phyloP scores from a whole-genome alignment of 2,113 vertebrate genomes.

The Podarcis cretensis region DNA sequence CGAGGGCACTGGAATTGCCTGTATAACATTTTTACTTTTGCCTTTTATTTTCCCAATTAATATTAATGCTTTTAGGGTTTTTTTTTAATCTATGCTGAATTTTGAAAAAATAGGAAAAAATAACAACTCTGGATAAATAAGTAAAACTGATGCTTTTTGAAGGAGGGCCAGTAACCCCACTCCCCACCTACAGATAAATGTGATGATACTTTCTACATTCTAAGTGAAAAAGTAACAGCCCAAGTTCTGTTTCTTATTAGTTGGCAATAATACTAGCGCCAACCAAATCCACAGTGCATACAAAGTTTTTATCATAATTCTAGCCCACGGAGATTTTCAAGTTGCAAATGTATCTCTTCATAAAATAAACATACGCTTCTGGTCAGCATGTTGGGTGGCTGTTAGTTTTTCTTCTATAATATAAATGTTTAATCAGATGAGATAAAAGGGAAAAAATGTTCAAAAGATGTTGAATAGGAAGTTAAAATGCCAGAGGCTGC shows the following conservation, averaged over 20 bases:
- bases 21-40: neutral
- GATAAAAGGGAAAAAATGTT: slow-evolving; percentile 16
- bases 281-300: neutral
- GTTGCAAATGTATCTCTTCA: slow-evolving; percentile 25
- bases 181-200: neutral
- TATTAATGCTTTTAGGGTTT: neutral
- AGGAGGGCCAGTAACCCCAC: neutral
- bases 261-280: neutral
- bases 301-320: slow-evolving; percentile 12
- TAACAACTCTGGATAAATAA: neutral
- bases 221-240: neutral
- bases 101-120: neutral
- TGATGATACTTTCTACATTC: neutral
- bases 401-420: slow-evolving; percentile 21
- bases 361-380: neutral
- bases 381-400: neutral
- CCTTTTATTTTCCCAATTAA: neutral
- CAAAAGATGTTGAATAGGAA: slow-evolving; percentile 28
- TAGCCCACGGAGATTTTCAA: neutral
- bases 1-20: neutral
- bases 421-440: slow-evolving; percentile 25
- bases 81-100: neutral
- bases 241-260: neutral
- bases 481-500: neutral
- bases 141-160: neutral